Evolutionary conservation across 2,113 vertebrate genomes (phyloP).

Genomic region (zebrafish (Danio rerio)): DNA sequence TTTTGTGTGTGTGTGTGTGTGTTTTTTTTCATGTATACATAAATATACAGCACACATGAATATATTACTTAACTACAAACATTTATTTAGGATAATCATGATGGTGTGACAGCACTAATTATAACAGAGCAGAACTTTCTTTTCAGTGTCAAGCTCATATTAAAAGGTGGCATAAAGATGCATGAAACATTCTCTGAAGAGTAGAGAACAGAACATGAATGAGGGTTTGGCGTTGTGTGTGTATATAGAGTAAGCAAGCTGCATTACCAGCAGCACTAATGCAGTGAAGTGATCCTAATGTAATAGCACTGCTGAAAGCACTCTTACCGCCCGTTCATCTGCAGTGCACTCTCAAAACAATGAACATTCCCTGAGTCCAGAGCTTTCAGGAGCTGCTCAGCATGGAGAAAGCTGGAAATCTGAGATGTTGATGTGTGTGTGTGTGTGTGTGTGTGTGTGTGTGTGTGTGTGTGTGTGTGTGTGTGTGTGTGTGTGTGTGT

Average conservation of each 20-base stretch:
- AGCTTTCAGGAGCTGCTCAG: conserved; percentile 33
- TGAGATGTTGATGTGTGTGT: not conserved
- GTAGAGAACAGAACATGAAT: conserved; percentile 2
- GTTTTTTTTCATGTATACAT: too few relatives aligned
- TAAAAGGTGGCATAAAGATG: too few relatives aligned
- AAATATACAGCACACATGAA: too few relatives aligned
- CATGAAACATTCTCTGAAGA: not conserved
- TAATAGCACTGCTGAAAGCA: conserved; percentile 54
- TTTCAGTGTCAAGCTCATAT: not conserved
- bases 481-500: too few relatives aligned
- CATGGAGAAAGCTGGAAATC: not conserved
- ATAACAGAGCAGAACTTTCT: too few relatives aligned
- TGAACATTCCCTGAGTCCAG: conserved; percentile 44
- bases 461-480: too few relatives aligned
- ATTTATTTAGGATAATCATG: too few relatives aligned
- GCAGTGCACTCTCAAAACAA: conserved; percentile 40
- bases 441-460: not conserved
- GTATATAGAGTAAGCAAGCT: conserved; percentile 5
- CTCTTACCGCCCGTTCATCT: conserved; percentile 34
- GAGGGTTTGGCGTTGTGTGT: conserved; percentile 16
- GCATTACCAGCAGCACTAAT: conserved; percentile 17
- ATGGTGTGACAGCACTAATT: too few relatives aligned
- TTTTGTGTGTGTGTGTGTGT: too few relatives aligned
- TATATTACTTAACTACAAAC: too few relatives aligned
- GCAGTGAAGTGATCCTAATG: conserved; percentile 36